These are phyloP conservation scores for Phyllotreta striolata DNA, from an alignment of 2,888 invertebrate species.

Conservation along the genomic window DNA sequence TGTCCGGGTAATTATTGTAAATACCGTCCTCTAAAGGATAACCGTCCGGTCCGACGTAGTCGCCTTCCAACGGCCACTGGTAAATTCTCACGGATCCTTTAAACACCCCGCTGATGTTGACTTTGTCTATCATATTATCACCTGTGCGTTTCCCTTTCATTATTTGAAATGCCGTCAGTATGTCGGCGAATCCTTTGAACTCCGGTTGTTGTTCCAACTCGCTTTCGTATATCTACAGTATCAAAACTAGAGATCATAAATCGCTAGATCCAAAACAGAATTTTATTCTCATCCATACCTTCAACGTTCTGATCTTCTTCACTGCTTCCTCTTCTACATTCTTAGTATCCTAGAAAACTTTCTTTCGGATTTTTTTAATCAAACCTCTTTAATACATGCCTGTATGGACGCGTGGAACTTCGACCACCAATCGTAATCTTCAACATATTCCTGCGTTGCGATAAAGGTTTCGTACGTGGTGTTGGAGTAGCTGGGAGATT, in stretches of 20 bases:
- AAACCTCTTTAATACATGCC: constrained; percentile 27
- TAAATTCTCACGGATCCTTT: constrained; percentile 65
- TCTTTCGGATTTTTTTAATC: neutral
- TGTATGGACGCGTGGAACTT: constrained; percentile 63
- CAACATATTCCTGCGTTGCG: constrained; percentile 48
- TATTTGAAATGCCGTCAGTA: constrained; percentile 69
- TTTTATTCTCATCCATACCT: constrained; percentile 11
- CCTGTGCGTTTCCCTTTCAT: constrained; percentile 67
- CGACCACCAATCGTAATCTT: constrained; percentile 66
- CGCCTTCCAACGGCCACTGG: constrained; percentile 69
- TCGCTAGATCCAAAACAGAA: neutral
- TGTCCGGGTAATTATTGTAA: constrained; percentile 69
- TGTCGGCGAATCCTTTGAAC: constrained; percentile 73
- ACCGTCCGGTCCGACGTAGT: constrained; percentile 63
- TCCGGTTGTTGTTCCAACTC: constrained; percentile 75
- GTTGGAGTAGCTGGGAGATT: constrained; percentile 3
- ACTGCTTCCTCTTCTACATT: neutral
- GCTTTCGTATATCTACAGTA: constrained; percentile 61
- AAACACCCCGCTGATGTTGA: constrained; percentile 56
- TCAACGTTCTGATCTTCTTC: constrained; percentile 7
- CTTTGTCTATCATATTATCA: constrained; percentile 62
- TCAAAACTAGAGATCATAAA: neutral
- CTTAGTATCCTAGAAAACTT: constrained; percentile 7
- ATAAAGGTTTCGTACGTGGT: constrained; percentile 34
- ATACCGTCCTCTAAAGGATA: constrained; percentile 68